A percentile compares a stretch with the other conserved stretches of the same genome.
These are phyloP conservation scores for Augochlorella aurata DNA, from an alignment of 2,888 invertebrate genomes.

Conservation along the genomic window DNA sequence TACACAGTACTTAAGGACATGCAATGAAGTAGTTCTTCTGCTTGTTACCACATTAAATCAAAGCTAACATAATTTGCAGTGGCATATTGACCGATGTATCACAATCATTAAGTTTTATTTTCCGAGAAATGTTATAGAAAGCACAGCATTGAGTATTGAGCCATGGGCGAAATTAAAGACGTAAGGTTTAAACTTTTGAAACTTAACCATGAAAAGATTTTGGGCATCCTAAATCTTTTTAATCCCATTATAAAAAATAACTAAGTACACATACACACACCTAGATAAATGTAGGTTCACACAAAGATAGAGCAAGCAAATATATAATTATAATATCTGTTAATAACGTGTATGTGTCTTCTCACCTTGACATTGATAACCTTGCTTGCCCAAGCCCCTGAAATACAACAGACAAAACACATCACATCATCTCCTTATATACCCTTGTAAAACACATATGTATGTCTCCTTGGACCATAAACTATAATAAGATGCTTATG, in stretches of 20 bases:
- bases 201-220: constrained; percentile 32
- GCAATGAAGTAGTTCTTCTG: constrained; percentile 46
- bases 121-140: constrained; percentile 38
- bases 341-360: constrained; percentile 82
- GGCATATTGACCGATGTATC: constrained; percentile 33
- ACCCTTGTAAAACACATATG: constrained; percentile 78
- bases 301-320: constrained; percentile 76
- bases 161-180: constrained; percentile 40
- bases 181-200: constrained; percentile 23
- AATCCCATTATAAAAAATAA: constrained; percentile 44
- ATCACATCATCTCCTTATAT: constrained; percentile 79
- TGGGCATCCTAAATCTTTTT: constrained; percentile 33
- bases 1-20: constrained; percentile 42
- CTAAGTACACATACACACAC: constrained; percentile 62
- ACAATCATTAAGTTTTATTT: constrained; percentile 30
- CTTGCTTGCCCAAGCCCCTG: constrained; percentile 98
- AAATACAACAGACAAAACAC: constrained; percentile 83
- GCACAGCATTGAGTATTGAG: constrained; percentile 41
- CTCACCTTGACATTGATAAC: constrained; percentile 98
- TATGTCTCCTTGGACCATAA: constrained; percentile 75
- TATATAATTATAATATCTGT: constrained; percentile 76
- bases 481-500: constrained; percentile 76
- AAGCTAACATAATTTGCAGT: constrained; percentile 28
- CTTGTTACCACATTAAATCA: constrained; percentile 37
- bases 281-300: constrained; percentile 57